Conservation (phyloP, 2,797 vertebrate genomes). For the Moxostoma hubbsi region DNA sequence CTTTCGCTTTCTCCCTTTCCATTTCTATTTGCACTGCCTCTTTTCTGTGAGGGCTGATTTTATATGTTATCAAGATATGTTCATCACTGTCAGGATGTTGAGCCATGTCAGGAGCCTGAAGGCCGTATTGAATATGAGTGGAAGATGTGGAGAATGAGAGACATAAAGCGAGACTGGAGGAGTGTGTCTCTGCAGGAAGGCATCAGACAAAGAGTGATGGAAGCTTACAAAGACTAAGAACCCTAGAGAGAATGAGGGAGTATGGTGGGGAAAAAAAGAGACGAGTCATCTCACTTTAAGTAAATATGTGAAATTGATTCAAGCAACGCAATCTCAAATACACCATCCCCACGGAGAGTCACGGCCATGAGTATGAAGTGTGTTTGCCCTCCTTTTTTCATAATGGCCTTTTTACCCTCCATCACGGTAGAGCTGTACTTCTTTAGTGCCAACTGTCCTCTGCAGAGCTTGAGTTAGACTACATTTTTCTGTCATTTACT, state of each 20-base stretch:
- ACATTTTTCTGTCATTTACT: too few relatives aligned
- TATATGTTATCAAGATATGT: conserved; percentile 45
- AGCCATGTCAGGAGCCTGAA: conserved; percentile 41
- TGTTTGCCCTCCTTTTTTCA: conserved; percentile 36
- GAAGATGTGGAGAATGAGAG: conserved; percentile 34
- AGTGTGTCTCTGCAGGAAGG: conserved; percentile 35
- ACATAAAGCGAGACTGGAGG: not conserved
- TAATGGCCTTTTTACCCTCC: too few relatives aligned
- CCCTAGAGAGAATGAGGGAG: conserved; percentile 31
- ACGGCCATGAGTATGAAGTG: conserved; percentile 15
- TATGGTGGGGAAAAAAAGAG: conserved; percentile 8
- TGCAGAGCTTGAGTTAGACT: too few relatives aligned
- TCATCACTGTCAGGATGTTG: conserved; percentile 52
- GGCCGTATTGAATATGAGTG: conserved; percentile 36
- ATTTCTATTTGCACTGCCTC: not conserved
- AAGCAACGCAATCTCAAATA: conserved; percentile 53
- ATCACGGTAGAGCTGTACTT: not conserved
- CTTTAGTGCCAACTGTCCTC: not conserved
- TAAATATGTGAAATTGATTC: conserved; percentile 59
- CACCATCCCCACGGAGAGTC: conserved; percentile 16
- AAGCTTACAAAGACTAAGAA: conserved; percentile 44
- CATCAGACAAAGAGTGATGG: conserved; percentile 49
- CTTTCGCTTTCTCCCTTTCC: not conserved
- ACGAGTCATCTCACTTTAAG: conserved; percentile 35
- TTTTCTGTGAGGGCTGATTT: conserved; percentile 33